Percentiles rank a stretch among this genome's conserved stretches.
Evolutionary conservation across 2,113 vertebrate genomes (phyloP).

Genomic region (Paedocypris sp.): DNA sequence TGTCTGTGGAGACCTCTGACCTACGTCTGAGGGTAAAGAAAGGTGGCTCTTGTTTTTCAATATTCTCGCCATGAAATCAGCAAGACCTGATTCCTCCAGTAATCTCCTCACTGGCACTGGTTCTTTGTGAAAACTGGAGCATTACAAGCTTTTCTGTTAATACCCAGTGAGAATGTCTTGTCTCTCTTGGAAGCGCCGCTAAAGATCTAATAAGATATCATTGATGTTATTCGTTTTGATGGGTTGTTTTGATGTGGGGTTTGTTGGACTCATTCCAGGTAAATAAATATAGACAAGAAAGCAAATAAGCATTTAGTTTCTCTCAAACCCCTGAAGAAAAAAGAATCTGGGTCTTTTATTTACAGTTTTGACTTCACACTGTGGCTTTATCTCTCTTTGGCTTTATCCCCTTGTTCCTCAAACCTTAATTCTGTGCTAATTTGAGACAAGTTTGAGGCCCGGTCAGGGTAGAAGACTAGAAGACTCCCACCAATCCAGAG

Average conservation of each 20-base stretch:
- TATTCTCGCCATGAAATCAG: slow-evolving; percentile 3
- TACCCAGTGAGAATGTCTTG: slow-evolving; percentile 10
- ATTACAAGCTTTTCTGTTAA: slow-evolving; percentile 18
- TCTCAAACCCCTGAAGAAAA: slow-evolving; percentile 21
- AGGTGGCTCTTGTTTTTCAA: neutral
- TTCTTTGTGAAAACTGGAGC: neutral
- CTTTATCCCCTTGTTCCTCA: no score
- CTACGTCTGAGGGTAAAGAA: neutral
- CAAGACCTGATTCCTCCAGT: neutral
- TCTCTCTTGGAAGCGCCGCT: slow-evolving; percentile 8
- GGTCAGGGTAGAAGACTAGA: no score
- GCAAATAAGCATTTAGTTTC: slow-evolving; percentile 33
- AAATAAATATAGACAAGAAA: slow-evolving; percentile 30
- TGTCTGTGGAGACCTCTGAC: neutral
- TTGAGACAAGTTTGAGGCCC: no score
- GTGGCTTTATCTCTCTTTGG: no score
- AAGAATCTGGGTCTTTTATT: neutral
- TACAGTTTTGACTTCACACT: no score
- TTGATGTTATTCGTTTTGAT: slow-evolving; percentile 24
- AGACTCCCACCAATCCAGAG: no score
- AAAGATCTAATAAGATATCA: slow-evolving; percentile 34
- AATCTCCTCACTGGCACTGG: neutral
- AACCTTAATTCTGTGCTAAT: no score
- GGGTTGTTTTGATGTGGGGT: slow-evolving; percentile 13
- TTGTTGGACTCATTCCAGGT: slow-evolving; percentile 33